Evolutionary conservation across 2,797 vertebrate species (phyloP), one percentile per base, ranked within the genome.

Genomic region (Microctenopoma stevenorrisi): DNA sequence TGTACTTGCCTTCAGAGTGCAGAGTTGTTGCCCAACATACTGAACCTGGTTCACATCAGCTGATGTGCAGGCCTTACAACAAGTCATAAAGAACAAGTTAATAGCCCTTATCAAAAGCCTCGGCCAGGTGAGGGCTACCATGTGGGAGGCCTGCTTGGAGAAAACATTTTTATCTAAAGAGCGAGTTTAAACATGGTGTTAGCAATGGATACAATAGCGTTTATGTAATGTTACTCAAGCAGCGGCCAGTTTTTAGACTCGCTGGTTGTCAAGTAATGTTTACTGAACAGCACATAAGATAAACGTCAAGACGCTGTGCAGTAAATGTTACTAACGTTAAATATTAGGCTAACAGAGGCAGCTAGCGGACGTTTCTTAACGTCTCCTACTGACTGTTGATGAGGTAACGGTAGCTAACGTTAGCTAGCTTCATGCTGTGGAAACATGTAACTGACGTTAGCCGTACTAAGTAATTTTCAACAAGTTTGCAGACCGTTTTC

Each of bases 71-170:
- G 7, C 4, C 30, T 28, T 1, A 30, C 35, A 58, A 30, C 33
- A 58, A 26, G 18, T 35, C 49, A 51, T 1, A 30, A 2, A 12
- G 13, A 16, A 14, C 38, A 44, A 18, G n/a, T 42, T 30, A 4
- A 30, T 52, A 77, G 59, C 63, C 13, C 10, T 71, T 4, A 28
- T n/a, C 44, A 15, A 26, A 44, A 40, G 37, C 13, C 4, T 37
- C 54, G 25, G 37, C 26, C 37, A 35, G 49, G 30, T 30, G 4
- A 78, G 49, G 15, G 37, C 8, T 15, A 66, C 48, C 89, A 89
- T 81, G 85, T 88, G 88, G 74, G 83, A 83, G 86, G 87, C 84
- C 87, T 73, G n/a, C 12, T 44, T 46, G 63, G 6, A 42, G 59
- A 81, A 64, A 87, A 84, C 81, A 79, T 38, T 25, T 59, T 66